A percentile compares a stretch with the other conserved stretches of the same genome.
These are phyloP conservation scores for Triops longicaudatus DNA, from an alignment of 1,140 invertebrate genomes.

Conservation along the genomic window DNA sequence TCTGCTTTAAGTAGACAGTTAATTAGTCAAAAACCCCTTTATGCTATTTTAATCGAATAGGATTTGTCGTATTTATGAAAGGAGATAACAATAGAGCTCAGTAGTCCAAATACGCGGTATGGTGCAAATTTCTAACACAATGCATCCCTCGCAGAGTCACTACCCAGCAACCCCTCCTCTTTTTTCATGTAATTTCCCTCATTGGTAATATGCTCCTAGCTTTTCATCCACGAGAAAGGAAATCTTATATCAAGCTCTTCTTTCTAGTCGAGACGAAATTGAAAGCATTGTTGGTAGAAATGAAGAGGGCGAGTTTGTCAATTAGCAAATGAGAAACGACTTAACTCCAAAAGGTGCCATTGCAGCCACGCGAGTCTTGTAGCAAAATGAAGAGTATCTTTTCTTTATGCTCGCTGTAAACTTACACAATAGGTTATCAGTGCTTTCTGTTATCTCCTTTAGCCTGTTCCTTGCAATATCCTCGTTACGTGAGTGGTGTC, in stretches of 20 bases:
- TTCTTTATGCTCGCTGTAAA: background rate
- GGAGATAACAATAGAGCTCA: background rate
- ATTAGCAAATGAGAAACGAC: slow-evolving; percentile 12
- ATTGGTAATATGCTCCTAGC: background rate
- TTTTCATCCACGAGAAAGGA: slow-evolving; percentile 1
- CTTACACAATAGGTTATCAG: background rate
- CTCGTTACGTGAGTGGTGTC: background rate
- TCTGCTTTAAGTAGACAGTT: background rate
- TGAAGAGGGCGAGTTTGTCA: background rate
- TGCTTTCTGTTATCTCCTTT: slow-evolving; percentile 7
- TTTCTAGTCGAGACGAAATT: background rate
- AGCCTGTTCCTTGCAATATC: background rate
- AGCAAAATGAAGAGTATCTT: background rate
- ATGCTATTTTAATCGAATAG: background rate
- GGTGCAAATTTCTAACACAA: background rate
- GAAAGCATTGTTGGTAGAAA: background rate
- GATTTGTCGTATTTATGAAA: background rate
- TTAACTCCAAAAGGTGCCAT: background rate
- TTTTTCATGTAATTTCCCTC: background rate
- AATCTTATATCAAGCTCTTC: background rate
- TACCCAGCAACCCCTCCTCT: background rate
- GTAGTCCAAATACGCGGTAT: background rate
- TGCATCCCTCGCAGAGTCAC: background rate
- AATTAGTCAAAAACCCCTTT: slow-evolving; percentile 21
- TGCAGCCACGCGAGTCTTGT: background rate